Percentiles rank a stretch among this genome's conserved stretches.
Evolutionary conservation across 2,113 vertebrate species (phyloP).

Genomic region (Oxygymnocypris stewartii): DNA sequence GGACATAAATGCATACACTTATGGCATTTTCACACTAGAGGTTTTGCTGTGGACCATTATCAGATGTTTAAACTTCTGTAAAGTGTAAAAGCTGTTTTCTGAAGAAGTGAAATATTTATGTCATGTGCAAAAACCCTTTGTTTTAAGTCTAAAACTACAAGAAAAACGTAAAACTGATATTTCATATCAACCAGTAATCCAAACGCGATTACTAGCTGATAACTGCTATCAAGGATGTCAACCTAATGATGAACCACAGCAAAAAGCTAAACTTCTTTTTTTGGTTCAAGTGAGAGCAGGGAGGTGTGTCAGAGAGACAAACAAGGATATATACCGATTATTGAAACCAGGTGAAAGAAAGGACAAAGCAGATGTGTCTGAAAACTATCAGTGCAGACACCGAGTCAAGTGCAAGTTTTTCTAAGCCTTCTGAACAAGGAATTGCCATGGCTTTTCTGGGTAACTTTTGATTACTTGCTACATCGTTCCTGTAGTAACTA

Average conservation of each 20-base stretch:
- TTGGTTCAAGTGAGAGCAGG: not conserved
- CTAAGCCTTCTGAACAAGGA: not conserved
- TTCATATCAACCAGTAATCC: not conserved
- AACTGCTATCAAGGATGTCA: not conserved
- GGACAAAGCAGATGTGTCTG: slow-evolving; percentile 8
- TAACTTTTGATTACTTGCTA: not conserved
- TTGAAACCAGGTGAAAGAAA: not conserved
- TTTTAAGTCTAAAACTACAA: not conserved
- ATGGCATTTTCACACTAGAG: not conserved
- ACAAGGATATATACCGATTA: not conserved
- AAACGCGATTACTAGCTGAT: not conserved
- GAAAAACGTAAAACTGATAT: not conserved
- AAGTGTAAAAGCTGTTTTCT: not conserved
- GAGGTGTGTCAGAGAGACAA: not conserved
- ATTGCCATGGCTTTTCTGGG: not conserved
- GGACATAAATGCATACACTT: not conserved
- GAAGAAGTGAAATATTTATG: not conserved
- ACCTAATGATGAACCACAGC: not conserved
- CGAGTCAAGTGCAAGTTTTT: not conserved
- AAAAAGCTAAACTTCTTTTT: not conserved
- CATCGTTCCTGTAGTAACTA: not conserved
- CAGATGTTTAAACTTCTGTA: not conserved
- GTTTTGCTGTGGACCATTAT: not conserved
- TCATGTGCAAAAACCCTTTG: not conserved
- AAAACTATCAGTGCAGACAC: not conserved